phyloP scores from a whole-genome alignment of 2,797 vertebrate species.

The Arctocebus calabarensis region DNA sequence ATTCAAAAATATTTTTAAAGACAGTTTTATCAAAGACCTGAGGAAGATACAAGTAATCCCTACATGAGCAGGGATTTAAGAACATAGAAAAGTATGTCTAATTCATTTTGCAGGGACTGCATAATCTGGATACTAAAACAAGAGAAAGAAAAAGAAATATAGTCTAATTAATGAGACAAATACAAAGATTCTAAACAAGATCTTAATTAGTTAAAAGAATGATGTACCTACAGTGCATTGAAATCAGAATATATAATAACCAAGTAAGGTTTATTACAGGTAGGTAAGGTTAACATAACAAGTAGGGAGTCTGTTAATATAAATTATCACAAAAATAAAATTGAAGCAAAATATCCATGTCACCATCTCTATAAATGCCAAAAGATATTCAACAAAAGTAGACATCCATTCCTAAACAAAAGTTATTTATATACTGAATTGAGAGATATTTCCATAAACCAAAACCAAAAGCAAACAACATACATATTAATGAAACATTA shows the following conservation, averaged over 20 bases:
- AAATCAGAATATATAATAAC: neutral
- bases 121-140: neutral
- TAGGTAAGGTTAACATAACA: neutral
- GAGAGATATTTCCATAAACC: neutral
- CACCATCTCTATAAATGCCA: neutral
- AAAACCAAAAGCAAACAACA: neutral
- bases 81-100: conserved; percentile 44
- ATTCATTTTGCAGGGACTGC: neutral
- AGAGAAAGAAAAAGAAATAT: neutral
- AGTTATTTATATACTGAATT: neutral
- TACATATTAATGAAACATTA: neutral
- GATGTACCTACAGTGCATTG: neutral
- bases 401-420: neutral
- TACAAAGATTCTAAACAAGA: neutral
- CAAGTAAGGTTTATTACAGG: neutral
- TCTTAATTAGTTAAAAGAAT: neutral
- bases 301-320: neutral
- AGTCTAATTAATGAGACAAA: neutral
- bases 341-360: conserved; percentile 10
- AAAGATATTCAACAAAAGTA: conserved; percentile 37
- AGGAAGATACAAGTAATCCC: neutral
- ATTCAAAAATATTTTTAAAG: conserved; percentile 23
- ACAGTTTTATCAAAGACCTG: neutral
- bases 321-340: conserved; percentile 33
- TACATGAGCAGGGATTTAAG: neutral